These are phyloP conservation scores for Amyelois transitella DNA, from an alignment of 1,140 invertebrate genomes.

Conservation along the genomic window DNA sequence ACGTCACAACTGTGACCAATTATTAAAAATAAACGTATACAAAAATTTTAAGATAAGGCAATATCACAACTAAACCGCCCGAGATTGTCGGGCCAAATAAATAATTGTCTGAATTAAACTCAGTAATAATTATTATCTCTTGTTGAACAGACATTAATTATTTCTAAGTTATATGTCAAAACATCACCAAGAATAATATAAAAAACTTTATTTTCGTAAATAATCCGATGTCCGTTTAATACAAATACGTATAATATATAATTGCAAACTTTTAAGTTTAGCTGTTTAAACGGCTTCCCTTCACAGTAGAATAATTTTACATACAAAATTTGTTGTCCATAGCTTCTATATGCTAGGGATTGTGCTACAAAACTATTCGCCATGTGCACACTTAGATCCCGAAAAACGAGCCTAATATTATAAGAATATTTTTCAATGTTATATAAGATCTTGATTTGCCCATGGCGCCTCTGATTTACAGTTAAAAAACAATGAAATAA, in stretches of 20 bases:
- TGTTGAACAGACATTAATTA: not conserved
- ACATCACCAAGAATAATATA: not conserved
- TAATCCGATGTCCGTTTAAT: not conserved
- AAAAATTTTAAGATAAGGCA: slow-evolving; percentile 63
- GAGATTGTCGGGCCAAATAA: slow-evolving; percentile 46
- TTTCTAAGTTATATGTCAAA: not conserved
- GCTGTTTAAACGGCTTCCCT: no score
- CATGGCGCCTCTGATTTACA: no score
- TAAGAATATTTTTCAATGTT: no score
- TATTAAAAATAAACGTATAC: slow-evolving; percentile 71
- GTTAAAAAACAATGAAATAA: no score
- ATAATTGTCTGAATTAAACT: slow-evolving; percentile 25
- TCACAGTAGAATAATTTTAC: no score
- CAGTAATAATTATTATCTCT: not conserved
- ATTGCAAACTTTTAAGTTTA: not conserved
- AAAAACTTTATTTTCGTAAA: not conserved
- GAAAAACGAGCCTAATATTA: no score
- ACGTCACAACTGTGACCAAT: slow-evolving; percentile 56
- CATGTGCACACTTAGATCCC: no score
- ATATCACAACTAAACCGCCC: slow-evolving; percentile 71
- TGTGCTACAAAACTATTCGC: no score
- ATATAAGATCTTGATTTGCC: no score
- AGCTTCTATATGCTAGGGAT: no score
- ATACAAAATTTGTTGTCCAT: no score
- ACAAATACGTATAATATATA: not conserved